Conservation (phyloP, 2,797 vertebrate species). For the Xenops minutus region DNA sequence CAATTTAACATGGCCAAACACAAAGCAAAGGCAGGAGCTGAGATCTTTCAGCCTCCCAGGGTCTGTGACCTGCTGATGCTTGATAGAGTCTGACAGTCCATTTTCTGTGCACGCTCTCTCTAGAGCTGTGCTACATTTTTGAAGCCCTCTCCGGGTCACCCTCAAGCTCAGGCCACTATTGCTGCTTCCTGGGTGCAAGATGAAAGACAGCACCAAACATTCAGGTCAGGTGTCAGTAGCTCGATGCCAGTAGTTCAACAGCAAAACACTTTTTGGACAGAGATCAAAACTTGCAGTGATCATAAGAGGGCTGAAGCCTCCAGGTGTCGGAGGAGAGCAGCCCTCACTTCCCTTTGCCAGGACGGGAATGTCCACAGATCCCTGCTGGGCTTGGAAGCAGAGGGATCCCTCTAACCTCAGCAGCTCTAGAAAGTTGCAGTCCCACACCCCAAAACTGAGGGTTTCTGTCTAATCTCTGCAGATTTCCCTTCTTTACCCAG, state of each 20-base stretch:
- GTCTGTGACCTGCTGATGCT: neutral
- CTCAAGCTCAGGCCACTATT: neutral
- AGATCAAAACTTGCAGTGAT: neutral
- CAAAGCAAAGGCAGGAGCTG: neutral
- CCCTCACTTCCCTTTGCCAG: fast-evolving
- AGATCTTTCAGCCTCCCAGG: neutral
- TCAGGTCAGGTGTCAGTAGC: neutral
- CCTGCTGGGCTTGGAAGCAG: neutral
- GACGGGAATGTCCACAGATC: neutral
- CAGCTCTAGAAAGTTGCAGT: neutral
- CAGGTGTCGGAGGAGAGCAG: neutral
- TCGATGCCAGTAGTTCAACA: neutral
- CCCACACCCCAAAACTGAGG: fast-evolving
- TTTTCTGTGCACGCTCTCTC: neutral
- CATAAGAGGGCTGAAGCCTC: neutral
- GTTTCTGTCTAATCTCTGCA: neutral
- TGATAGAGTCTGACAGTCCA: neutral
- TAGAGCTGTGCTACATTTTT: neutral
- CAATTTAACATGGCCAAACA: neutral
- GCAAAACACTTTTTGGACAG: neutral
- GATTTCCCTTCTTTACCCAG: neutral
- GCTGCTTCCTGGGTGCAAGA: neutral
- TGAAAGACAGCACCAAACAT: neutral
- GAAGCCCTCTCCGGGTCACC: neutral
- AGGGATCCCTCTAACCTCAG: neutral